Percentiles rank a stretch among this genome's conserved stretches.
phyloP scores from a whole-genome alignment of 2,113 vertebrate species.

The Pelvicachromis taeniatus region DNA sequence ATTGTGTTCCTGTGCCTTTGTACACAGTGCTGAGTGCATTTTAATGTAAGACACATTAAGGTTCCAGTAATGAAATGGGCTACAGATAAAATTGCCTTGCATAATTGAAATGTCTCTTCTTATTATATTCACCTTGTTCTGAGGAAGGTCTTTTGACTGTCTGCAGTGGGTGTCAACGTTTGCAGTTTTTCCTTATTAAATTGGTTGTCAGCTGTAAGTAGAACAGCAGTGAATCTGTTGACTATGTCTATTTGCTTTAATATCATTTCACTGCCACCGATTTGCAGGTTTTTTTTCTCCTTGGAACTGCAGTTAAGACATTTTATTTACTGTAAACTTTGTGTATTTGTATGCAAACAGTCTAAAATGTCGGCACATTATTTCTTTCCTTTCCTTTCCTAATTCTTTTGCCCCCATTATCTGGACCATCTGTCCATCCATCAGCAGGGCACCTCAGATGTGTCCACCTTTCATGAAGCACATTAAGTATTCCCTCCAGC shows the following conservation, averaged over 20 bases:
- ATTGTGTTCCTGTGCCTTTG: not conserved
- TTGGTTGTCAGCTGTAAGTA: not conserved
- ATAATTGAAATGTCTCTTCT: not conserved
- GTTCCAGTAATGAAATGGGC: not conserved
- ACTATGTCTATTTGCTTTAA: not conserved
- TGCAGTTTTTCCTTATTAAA: constrained; percentile 6
- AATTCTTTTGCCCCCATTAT: not conserved
- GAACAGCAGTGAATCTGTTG: not conserved
- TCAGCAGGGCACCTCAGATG: not conserved
- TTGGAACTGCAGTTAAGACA: not conserved
- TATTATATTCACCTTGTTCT: constrained; percentile 8
- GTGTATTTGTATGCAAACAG: not conserved
- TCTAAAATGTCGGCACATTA: not conserved
- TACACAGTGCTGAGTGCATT: not conserved
- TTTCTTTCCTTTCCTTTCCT: not conserved
- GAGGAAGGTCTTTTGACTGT: not conserved
- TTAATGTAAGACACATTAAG: not conserved
- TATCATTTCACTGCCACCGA: not conserved
- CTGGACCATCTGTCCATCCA: constrained; percentile 13
- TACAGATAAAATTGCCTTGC: not conserved
- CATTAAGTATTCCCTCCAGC: not conserved
- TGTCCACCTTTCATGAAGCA: not conserved
- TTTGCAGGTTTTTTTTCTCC: not conserved
- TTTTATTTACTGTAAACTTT: not conserved
- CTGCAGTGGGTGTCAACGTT: not conserved